Base-by-base conservation (phyloP, 2,113 vertebrate genomes). In the Monopterus albus region DNA sequence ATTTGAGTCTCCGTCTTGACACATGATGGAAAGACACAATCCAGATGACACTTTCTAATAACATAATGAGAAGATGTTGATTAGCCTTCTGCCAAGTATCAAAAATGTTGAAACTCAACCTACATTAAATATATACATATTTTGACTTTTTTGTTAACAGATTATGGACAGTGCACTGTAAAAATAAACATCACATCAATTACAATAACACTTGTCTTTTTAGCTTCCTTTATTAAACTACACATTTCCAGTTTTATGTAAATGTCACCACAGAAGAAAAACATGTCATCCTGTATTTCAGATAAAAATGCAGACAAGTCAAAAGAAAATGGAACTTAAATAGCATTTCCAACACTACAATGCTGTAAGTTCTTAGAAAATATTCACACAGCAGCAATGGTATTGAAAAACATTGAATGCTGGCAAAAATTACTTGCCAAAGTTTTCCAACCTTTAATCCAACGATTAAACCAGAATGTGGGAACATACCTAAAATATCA, bases 281-380 rank as follows among this genome's bases (percentile, higher is more conserved):
- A 2, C 39, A 28, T 7, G 33, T 42, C 10, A 31, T 42, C 15
- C 31, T 43, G 6, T 28, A 36, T 52, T 66, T 51, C 20, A 45
- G 13, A 21, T 25, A 28, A 49, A 69, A 23, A 73, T 42, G 6
- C 25, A 58, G 9, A 65, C 11, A 33, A 23, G n/a, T n/a, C 23
- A 40, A 1, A 18, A 43, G 17, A 14, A 36, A 56, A 56, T 10
- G 3, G 1, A 49, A 49, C 35, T 20, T 1, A 29, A 25, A 43
- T 25, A 2, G 2, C 29, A 55, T 18, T 39, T 52, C 3, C 47
- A 38, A 65, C 13, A 17, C 42, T 57, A 43, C 31, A 31, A 21
- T 20, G 13, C 20, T 42, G 31, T 56, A 71, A 61, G 55, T 67
- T 42, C 39, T 43, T 38, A 7, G 11, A 52, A 66, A 66, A 51